A percentile compares a stretch with the other conserved stretches of the same genome.
These are phyloP conservation scores for Pammene aurita DNA, from an alignment of 2,888 invertebrate species.

Conservation along the genomic window DNA sequence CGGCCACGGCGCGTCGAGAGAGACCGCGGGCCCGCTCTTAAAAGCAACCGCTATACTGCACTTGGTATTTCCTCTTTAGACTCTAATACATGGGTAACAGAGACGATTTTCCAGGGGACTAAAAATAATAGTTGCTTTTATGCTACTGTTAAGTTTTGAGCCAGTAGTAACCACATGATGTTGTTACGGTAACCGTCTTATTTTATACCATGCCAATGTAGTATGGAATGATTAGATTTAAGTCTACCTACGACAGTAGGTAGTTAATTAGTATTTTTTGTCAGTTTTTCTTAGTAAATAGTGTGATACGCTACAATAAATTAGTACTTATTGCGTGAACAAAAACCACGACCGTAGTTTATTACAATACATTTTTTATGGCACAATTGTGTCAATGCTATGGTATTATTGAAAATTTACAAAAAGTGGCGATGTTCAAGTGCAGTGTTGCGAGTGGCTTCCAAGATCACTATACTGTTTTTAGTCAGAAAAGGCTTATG, in stretches of 20 bases:
- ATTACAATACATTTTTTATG: slow-evolving; percentile 7
- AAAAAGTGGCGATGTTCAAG: slow-evolving; percentile 11
- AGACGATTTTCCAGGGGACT: too few species aligned
- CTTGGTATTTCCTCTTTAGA: neutral
- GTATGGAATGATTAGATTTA: too few species aligned
- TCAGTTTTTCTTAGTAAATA: neutral
- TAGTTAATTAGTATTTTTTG: neutral
- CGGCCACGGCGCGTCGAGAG: slow-evolving; percentile 53
- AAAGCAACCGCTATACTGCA: slow-evolving; percentile 4
- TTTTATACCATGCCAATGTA: too few species aligned
- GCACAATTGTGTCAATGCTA: slow-evolving; percentile 7
- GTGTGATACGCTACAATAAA: slow-evolving; percentile 4
- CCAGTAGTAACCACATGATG: too few species aligned
- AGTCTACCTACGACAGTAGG: neutral
- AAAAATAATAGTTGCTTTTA: too few species aligned
- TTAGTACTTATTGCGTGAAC: neutral
- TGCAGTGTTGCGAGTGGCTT: slow-evolving; percentile 2
- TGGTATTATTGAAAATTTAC: neutral
- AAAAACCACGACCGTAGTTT: slow-evolving; percentile 5
- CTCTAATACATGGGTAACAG: neutral
- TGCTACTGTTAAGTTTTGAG: too few species aligned
- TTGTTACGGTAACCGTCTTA: too few species aligned
- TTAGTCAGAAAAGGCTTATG: slow-evolving; percentile 5
- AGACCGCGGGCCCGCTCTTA: slow-evolving; percentile 34
- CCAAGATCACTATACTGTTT: slow-evolving; percentile 7